A percentile compares a stretch with the other conserved stretches of the same genome.
phyloP scores from a whole-genome alignment of 2,797 vertebrate genomes.

The Gymnoscopelus microlampas region DNA sequence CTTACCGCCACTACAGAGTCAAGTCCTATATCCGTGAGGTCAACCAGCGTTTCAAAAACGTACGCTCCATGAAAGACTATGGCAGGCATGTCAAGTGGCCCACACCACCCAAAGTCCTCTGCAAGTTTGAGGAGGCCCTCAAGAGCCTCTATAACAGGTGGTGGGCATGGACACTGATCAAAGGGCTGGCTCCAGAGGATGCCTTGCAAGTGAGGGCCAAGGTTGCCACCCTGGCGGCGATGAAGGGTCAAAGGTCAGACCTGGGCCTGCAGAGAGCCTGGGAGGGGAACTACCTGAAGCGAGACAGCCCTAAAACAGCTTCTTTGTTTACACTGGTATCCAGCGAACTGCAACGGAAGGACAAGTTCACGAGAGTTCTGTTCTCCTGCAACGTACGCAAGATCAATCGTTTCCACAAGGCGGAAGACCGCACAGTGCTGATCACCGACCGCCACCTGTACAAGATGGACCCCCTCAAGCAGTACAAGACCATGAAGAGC shows the following conservation, averaged over 20 bases:
- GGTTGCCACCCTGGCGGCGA: conserved; percentile 90
- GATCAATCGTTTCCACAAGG: conserved; percentile 96
- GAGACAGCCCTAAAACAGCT: conserved; percentile 84
- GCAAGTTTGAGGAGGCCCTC: conserved; percentile 88
- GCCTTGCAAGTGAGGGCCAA: conserved; percentile 91
- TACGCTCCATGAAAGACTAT: conserved; percentile 86
- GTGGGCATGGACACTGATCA: conserved; percentile 93
- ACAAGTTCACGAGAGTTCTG: conserved; percentile 97
- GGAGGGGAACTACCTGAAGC: conserved; percentile 95
- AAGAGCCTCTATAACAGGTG: conserved; percentile 91
- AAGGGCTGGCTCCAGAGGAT: conserved; percentile 87
- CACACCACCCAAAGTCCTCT: conserved; percentile 90
- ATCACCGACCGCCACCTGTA: conserved; percentile 97
- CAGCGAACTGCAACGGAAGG: conserved; percentile 93
- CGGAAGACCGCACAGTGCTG: conserved; percentile 92
- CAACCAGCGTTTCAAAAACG: conserved; percentile 85
- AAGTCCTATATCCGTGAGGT: conserved; percentile 91
- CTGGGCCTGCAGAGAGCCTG: conserved; percentile 91
- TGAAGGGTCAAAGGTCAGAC: conserved; percentile 93
- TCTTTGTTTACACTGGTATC: conserved; percentile 88
- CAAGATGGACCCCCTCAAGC: conserved; percentile 96
- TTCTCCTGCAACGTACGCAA: conserved; percentile 97
- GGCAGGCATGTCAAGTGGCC: conserved; percentile 92
- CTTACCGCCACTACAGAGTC: conserved; percentile 93
- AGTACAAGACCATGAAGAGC: conserved; percentile 97